Evolutionary conservation across 2,797 vertebrate species (phyloP).

Genomic region (Lepidocolaptes lacrymiger): DNA sequence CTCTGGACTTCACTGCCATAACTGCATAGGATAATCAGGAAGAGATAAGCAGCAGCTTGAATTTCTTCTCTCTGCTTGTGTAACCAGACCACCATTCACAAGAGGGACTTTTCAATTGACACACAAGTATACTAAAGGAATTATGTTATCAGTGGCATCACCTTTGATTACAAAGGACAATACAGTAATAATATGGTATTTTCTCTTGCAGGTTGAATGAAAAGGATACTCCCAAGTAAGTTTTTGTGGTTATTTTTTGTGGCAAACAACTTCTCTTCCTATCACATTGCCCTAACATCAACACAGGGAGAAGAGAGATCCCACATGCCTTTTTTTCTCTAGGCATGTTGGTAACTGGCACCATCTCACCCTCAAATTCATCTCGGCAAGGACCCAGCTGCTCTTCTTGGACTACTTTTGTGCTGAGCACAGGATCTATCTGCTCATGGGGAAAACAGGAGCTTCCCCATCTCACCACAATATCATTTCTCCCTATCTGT

Average conservation of each 20-base stretch:
- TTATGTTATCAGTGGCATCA: neutral
- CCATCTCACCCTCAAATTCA: neutral
- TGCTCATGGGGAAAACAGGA: neutral
- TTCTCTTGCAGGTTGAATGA: neutral
- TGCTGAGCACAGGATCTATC: neutral
- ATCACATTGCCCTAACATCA: neutral
- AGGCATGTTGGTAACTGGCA: neutral
- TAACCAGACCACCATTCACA: neutral
- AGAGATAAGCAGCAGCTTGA: neutral
- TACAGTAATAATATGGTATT: neutral
- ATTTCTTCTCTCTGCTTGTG: neutral
- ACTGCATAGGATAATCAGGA: neutral
- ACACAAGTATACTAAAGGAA: neutral
- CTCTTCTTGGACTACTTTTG: neutral
- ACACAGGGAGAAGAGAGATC: neutral
- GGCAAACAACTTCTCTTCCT: neutral
- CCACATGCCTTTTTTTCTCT: neutral
- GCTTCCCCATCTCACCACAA: slow-evolving; percentile 22
- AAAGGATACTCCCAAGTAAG: neutral
- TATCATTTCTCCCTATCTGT: neutral
- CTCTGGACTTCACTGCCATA: neutral
- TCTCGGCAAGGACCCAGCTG: neutral
- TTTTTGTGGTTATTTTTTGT: slow-evolving; percentile 2
- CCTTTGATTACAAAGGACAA: neutral
- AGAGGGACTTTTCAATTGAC: neutral